Conservation (phyloP, 2,797 vertebrate species). For the Bradypus variegatus region DNA sequence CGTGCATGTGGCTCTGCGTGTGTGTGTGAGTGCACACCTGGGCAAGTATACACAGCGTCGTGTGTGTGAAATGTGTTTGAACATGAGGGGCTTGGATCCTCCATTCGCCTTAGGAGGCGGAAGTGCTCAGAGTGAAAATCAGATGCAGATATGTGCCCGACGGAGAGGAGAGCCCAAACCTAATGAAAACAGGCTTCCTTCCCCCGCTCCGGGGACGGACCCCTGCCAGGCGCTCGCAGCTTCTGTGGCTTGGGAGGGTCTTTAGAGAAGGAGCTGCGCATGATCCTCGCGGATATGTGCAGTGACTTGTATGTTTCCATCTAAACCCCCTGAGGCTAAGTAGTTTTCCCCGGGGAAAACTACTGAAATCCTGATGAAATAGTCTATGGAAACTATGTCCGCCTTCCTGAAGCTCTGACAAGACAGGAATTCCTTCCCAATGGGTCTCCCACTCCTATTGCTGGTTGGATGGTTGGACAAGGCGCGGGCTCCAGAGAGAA, state of each 20-base stretch:
- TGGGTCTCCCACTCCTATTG: background rate
- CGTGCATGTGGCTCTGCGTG: background rate
- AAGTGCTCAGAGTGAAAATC: constrained; percentile 7
- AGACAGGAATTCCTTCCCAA: background rate
- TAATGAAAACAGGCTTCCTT: constrained; percentile 16
- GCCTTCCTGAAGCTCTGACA: background rate
- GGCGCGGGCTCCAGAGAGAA: background rate
- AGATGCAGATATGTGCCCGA: background rate
- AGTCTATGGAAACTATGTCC: background rate
- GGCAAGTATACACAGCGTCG: background rate
- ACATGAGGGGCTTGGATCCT: background rate
- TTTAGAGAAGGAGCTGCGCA: background rate
- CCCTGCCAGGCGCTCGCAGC: background rate
- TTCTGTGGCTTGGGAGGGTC: background rate
- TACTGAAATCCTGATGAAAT: background rate
- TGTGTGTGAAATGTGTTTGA: background rate
- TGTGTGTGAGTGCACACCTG: background rate
- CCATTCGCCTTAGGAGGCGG: background rate
- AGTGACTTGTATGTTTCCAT: background rate
- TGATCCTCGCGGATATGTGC: background rate
- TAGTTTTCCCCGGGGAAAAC: background rate
- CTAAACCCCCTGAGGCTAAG: background rate
- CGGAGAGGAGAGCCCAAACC: background rate
- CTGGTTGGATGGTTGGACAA: background rate
- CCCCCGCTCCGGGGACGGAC: background rate